Evolutionary conservation across 2,888 invertebrate species (phyloP), one percentile per base, ranked within the genome.

Genomic region (Diabrotica balteata): DNA sequence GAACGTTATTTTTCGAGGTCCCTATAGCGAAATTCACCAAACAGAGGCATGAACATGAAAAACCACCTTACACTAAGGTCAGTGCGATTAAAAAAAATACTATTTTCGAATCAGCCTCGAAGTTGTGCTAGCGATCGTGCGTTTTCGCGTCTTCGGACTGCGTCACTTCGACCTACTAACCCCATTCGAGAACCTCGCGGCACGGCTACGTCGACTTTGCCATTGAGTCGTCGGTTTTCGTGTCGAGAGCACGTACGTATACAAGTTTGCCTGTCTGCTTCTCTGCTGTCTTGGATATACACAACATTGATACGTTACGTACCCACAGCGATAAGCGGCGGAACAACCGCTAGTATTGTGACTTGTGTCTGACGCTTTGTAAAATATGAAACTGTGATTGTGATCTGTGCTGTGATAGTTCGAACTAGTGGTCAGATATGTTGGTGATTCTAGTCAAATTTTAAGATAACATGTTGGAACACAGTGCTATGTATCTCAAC

Each of bases 101-200:
- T 77, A 79, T 79, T 80, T 79, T 79, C 73, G 78, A 78, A 54
- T 67, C 75, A 78, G 77, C 79, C 79, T 80, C 79, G 80, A 68
- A 65, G 68, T 67, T 68, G 64, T 63, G 75, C 73, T 72, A 90
- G 75, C 91, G 93, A 73, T 90, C 96, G 88, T 86, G 96, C 73
- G 89, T 91, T 53, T 85, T 97, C 79, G 80, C 80, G 76, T 74
- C 75, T 79, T 77, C 78, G 79, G 78, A 77, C 80, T 81, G 82
- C 89, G 89, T 88, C 88, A 87, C 86, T 86, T 86, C 89, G 89
- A 89, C 89, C 89, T 86, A 89, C 88, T 89, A 88, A 88, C 89
- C 89, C 84, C 88, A 87, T 85, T 89, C 86, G 85, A 85, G 87
- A 88, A 87, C 82, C 81, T 82, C 82, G 81, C 82, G 79, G 75